These are phyloP conservation scores for Lepeophtheirus nordmannii DNA, from an alignment of 2,888 invertebrate species.

Conservation along the genomic window DNA sequence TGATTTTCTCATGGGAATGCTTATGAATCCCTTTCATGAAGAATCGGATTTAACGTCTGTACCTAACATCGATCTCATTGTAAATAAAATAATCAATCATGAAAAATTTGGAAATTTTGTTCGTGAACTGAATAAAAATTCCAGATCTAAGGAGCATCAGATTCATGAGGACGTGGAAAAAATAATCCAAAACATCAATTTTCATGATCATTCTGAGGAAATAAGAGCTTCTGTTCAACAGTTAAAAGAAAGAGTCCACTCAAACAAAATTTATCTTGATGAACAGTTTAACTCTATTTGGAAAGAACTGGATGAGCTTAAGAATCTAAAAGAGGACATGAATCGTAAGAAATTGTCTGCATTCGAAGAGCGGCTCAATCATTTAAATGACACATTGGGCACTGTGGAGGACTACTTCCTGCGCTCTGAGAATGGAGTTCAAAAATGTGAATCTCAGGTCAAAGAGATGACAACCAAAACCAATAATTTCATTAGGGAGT, in stretches of 20 bases:
- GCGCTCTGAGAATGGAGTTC: neutral
- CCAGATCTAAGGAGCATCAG: too few relatives aligned
- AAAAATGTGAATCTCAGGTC: neutral
- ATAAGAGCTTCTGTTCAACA: neutral
- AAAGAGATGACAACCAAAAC: neutral
- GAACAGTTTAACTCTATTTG: neutral
- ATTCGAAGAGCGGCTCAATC: neutral
- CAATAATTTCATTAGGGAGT: neutral
- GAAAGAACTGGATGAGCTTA: neutral
- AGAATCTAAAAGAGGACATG: neutral
- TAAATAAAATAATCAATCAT: neutral
- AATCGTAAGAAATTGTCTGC: neutral
- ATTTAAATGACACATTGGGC: neutral
- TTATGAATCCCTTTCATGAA: neutral
- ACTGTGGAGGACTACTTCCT: neutral
- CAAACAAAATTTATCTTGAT: neutral
- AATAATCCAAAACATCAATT: neutral
- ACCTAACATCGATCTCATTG: slow-evolving; percentile 1
- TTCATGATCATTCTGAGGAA: neutral
- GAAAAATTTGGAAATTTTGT: neutral
- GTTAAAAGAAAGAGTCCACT: neutral
- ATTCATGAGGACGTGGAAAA: neutral
- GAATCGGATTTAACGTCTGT: neutral
- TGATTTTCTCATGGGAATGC: neutral
- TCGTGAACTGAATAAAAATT: neutral